These are phyloP conservation scores for Psix sp. DNA, from an alignment of 1,140 invertebrate species.

Conservation along the genomic window DNA sequence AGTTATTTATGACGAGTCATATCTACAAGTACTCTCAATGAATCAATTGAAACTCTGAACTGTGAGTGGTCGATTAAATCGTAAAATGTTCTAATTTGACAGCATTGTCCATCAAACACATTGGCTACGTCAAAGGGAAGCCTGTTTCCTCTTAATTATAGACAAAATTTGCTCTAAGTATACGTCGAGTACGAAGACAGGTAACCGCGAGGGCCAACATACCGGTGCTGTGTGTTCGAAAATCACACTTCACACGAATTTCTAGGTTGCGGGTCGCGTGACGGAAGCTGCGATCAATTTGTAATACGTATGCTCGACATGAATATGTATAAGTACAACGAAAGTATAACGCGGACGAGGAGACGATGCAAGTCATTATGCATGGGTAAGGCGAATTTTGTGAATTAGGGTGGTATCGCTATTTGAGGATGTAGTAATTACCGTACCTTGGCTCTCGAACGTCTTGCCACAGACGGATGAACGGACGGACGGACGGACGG, in stretches of 20 bases:
- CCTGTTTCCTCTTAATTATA: not conserved
- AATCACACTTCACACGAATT: conserved; percentile 52
- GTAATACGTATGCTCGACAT: conserved; percentile 53
- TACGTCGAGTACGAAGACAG: not conserved
- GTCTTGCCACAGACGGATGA: conserved; percentile 64
- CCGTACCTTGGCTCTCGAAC: conserved; percentile 54
- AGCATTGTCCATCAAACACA: not conserved
- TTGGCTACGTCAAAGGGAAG: not conserved
- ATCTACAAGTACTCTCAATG: no score
- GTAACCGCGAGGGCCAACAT: conserved; percentile 1
- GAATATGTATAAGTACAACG: conserved; percentile 55
- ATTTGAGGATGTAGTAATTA: conserved; percentile 65
- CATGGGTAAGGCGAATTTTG: conserved; percentile 57
- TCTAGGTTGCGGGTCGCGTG: conserved; percentile 56
- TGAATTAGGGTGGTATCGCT: conserved; percentile 64
- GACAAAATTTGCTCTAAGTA: conserved; percentile 4
- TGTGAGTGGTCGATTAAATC: no score
- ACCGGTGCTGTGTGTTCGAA: conserved; percentile 12
- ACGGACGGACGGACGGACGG: conserved; percentile 60
- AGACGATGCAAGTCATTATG: conserved; percentile 48
- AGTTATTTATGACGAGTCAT: no score
- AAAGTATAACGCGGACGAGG: conserved; percentile 49
- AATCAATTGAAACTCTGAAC: no score
- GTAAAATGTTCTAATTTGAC: no score
- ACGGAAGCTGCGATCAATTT: conserved; percentile 63